phyloP scores from a whole-genome alignment of 64 coral and sea anemone genomes.

The Montipora capricornis region DNA sequence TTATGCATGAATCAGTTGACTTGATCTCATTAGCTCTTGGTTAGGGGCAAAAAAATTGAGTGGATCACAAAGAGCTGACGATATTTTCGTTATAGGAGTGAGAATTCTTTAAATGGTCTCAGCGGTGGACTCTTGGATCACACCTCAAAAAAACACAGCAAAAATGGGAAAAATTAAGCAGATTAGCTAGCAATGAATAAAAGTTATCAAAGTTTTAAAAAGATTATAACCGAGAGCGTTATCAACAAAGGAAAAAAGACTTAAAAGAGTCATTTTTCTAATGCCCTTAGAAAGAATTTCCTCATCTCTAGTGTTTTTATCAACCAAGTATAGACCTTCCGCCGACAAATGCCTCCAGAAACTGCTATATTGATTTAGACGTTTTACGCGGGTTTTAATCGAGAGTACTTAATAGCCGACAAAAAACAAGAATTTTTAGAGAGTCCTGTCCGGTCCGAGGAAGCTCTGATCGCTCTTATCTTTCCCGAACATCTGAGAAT shows the following conservation, averaged over 20 bases:
- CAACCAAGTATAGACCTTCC: neutral
- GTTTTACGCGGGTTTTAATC: neutral
- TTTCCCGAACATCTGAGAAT: conserved; percentile 43
- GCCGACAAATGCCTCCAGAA: conserved; percentile 10
- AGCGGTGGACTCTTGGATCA: neutral
- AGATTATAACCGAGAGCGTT: conserved; percentile 33
- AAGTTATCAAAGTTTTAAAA: conserved; percentile 37
- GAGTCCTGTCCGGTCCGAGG: conserved; percentile 20
- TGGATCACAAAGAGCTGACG: neutral
- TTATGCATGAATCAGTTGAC: neutral
- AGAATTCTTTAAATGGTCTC: neutral
- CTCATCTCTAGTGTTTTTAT: neutral
- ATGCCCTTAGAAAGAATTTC: conserved; percentile 24
- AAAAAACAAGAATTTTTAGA: conserved; percentile 8
- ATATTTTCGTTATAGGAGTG: neutral
- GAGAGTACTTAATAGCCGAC: neutral
- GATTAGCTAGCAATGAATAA: conserved; percentile 51
- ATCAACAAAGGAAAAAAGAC: conserved; percentile 30
- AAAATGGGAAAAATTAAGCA: neutral
- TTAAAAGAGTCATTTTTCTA: conserved; percentile 38
- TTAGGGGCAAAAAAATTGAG: neutral
- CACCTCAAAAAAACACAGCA: neutral
- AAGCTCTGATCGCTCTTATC: neutral
- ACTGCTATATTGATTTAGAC: neutral
- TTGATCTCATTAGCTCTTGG: neutral